Base-by-base conservation (phyloP, 2,888 invertebrate species). In the Exephanes ischioxanthus region DNA sequence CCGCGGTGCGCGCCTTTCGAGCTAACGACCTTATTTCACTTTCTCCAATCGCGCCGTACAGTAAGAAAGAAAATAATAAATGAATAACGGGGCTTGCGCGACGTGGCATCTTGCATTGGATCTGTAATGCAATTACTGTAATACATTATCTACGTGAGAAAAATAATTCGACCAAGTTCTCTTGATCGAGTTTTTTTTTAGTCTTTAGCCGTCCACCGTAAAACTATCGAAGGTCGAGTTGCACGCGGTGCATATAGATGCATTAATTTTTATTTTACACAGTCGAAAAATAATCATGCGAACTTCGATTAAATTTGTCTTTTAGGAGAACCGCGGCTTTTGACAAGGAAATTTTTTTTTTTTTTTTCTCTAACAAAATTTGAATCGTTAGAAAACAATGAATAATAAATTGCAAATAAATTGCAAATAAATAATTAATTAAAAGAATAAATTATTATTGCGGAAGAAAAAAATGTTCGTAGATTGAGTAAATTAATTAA, bases 11-110 rank as follows among this genome's bases (percentile, higher is more conserved):
- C 87, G 86, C 85, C 85, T 87, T 83, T 87, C 89, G 89, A 90
- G 90, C 91, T 92, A 92, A 92, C 92, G 92, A 92, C 92, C 90
- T 91, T 92, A 91, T 92, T 92, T 91, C 91, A 89, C 90, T 89
- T 90, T 89, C 51, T 19, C 30, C 33, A 51, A 51, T 61, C 22
- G 63, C n/a, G 33, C 9, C 11, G 41, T 51, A 19, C 61, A 45
- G 33, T n/a, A 48, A 63, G 30, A 26, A 16, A n/a, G 19, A 63
- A 37, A 51, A 75, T 51, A 51, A 75, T 48, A 48, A n/a, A 75
- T 6, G 14, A 51, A 33, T 22, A 51, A 63, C 14, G 61, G 5
- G 33, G 7, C 30, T 63, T 33, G n/a, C 19, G 7, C 53, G 53
- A 53, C 53, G 19, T 19, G 53, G 53, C 16, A 6, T 19, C 26